Evolutionary conservation across 2,113 vertebrate species (phyloP).

Genomic region (Microcebus jonahi): DNA sequence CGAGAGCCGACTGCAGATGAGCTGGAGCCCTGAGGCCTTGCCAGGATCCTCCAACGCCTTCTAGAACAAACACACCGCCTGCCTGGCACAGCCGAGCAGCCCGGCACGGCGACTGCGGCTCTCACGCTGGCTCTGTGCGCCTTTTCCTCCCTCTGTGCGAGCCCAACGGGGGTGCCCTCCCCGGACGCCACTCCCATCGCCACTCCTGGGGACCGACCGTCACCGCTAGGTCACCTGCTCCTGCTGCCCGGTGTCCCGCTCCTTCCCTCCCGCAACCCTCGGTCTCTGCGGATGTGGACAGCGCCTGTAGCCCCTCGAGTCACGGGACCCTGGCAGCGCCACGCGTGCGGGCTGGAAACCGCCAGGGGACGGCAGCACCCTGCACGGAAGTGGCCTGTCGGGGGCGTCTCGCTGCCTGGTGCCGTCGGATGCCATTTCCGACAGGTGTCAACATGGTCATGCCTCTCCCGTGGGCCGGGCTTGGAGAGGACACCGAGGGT

Average conservation of each 20-base stretch:
- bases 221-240: not conserved
- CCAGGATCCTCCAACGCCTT: not conserved
- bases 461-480: too few relatives aligned
- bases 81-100: conserved; percentile 12
- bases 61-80: not conserved
- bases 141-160: conserved; percentile 28
- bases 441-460: not conserved
- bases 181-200: not conserved
- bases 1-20: conserved; percentile 32
- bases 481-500: not conserved
- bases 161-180: conserved; percentile 31
- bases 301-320: rapidly evolving
- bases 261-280: rapidly evolving
- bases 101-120: not conserved
- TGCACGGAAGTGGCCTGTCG: not conserved
- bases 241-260: not conserved
- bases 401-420: not conserved
- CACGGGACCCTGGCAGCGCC: rapidly evolving
- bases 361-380: not conserved
- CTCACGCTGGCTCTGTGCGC: rapidly evolving
- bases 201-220: not conserved
- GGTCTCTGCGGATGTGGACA: not conserved
- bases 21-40: not conserved
- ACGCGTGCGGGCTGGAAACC: rapidly evolving
- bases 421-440: not conserved